Conservation (phyloP, 1,140 invertebrate genomes). For the Aleiodes sp. region DNA sequence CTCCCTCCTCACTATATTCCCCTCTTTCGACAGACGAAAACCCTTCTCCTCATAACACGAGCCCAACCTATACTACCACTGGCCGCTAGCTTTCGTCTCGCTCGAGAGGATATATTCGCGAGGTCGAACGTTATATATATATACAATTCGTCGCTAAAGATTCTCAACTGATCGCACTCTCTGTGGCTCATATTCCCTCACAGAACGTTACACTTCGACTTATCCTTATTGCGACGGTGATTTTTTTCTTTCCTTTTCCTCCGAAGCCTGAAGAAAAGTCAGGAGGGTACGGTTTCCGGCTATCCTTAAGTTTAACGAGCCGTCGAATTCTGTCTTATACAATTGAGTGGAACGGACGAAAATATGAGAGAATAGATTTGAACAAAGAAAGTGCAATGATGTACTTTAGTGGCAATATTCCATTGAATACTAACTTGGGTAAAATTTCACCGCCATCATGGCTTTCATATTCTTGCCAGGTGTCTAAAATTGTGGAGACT, state of each 20-base stretch:
- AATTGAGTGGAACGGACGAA: neutral
- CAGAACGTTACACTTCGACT: neutral
- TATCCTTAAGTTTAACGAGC: slow-evolving; percentile 21
- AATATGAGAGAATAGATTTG: slow-evolving; percentile 12
- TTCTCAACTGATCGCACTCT: neutral
- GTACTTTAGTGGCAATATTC: neutral
- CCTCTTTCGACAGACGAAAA: neutral
- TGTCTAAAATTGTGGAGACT: too few relatives aligned
- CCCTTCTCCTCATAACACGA: neutral
- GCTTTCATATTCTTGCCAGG: neutral
- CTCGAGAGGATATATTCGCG: slow-evolving; percentile 17
- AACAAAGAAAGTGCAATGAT: slow-evolving; percentile 28
- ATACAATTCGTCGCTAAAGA: neutral
- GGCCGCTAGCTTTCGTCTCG: neutral
- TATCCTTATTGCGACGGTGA: neutral
- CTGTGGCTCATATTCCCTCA: neutral
- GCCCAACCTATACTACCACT: neutral
- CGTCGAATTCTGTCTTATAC: slow-evolving; percentile 17
- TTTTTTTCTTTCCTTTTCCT: neutral
- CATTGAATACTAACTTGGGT: neutral
- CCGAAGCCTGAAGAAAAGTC: neutral
- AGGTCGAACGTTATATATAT: slow-evolving; percentile 10
- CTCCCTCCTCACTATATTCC: slow-evolving; percentile 4
- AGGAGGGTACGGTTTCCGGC: slow-evolving; percentile 26
- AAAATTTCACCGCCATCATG: neutral